Evolutionary conservation across 2,888 invertebrate species (phyloP), one percentile per base, ranked within the genome.

Genomic region (Rhingia campestris): DNA sequence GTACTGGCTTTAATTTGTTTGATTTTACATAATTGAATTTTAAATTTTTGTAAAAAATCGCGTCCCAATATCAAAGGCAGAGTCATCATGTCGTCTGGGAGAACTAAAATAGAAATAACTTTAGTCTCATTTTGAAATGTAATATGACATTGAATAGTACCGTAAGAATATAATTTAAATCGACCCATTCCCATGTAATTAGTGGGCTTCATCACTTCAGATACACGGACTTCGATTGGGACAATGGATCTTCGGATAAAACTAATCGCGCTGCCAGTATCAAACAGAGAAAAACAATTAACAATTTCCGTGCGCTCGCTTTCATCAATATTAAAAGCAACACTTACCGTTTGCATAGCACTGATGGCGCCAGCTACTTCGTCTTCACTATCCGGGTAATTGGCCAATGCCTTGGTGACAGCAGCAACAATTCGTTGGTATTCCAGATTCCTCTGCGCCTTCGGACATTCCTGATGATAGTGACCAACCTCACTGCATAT

Each of bases 201-300:
- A 3, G 61, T 61, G 22, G 43, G 61, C n/a, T 61, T 61, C 45
- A 45, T 33, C 9, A 22, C 37, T 9, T 63, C 12, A 4, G 35
- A 22, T 9, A 47, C 5, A 4, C 6, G 6, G 33, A 33, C 6
- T 10, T 53, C 9, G 3, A n/a, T 33, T 53, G 33, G 53, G 53
- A 53, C 9, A 1, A 56, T 14, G 6, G 54, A 56, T 10, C 6
- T 2, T 14, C 9, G 22, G 22, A 22, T 22, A 22, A 22, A 22
- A 2, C 39, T 58, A 58, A 58, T 58, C 39, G 58, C 58, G 41
- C 58, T 58, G 10, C 58, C 43, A 45, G 59, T 59, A 59, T 59
- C 59, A 59, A 59, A 59, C 4, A 59, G n/a, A 45, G 43, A 59
- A 56, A 43, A 43, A 32, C 43, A 30, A 59, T 43, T 43, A 1